Percentiles rank a stretch among this genome's conserved stretches.
These are phyloP conservation scores for Pelvicachromis taeniatus DNA, from an alignment of 2,113 vertebrate genomes.

Conservation along the genomic window DNA sequence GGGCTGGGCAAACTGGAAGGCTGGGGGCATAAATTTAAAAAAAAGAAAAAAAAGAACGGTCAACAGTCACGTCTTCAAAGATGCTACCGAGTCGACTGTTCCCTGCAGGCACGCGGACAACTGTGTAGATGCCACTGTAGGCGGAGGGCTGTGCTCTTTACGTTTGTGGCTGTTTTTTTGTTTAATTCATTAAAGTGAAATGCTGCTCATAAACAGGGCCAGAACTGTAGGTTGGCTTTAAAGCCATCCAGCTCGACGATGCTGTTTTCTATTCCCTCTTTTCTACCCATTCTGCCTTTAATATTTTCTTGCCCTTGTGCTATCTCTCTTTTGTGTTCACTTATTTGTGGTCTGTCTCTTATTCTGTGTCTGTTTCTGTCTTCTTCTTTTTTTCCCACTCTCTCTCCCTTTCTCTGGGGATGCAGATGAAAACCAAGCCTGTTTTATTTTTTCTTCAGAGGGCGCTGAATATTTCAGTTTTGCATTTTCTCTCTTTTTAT, in stretches of 20 bases:
- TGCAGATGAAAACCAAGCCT: constrained; percentile 59
- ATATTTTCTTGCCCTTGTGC: constrained; percentile 49
- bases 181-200: neutral
- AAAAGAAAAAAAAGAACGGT: neutral
- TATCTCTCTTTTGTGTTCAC: constrained; percentile 44
- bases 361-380: constrained; percentile 46
- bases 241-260: constrained; percentile 28
- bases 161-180: neutral
- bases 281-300: constrained; percentile 36
- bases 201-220: constrained; percentile 33
- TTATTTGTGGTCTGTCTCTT: constrained; percentile 60
- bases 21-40: neutral
- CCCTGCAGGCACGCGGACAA: neutral
- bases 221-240: constrained; percentile 49
- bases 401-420: constrained; percentile 45
- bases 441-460: constrained; percentile 80
- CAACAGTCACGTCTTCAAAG: neutral
- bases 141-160: neutral
- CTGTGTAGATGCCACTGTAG: neutral
- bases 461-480: constrained; percentile 90
- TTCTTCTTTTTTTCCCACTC: neutral
- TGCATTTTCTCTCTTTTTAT: constrained; percentile 79
- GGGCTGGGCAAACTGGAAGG: neutral
- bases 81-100: neutral
- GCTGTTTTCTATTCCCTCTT: constrained; percentile 10